Conservation (phyloP, 2,113 vertebrate genomes). For the Hystrix cristata region DNA sequence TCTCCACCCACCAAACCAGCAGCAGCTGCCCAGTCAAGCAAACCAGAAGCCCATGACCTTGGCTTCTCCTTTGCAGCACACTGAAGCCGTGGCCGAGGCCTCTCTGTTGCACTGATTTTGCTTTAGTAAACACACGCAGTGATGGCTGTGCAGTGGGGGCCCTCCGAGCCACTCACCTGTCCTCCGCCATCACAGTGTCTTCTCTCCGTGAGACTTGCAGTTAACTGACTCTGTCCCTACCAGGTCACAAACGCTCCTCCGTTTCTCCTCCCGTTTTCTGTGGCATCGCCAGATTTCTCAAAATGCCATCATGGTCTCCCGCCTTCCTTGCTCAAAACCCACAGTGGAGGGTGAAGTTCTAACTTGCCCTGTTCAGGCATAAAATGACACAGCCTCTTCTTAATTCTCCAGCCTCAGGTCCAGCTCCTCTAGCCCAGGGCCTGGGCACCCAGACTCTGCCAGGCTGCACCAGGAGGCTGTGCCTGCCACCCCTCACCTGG, state of each 20-base stretch:
- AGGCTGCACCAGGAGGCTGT: too few species aligned
- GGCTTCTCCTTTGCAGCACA: background rate
- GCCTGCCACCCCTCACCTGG: background rate
- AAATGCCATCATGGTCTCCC: background rate
- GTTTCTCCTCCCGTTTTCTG: background rate
- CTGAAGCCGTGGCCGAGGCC: background rate
- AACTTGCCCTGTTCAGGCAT: too few species aligned
- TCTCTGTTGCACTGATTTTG: background rate
- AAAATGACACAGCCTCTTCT: background rate
- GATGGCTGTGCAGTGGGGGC: background rate
- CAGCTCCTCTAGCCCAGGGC: rapidly evolving
- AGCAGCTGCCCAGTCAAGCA: background rate
- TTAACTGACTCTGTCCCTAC: background rate
- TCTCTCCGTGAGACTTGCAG: background rate
- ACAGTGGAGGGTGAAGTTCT: background rate
- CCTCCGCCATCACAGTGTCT: background rate
- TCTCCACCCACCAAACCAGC: background rate
- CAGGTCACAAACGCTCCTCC: background rate
- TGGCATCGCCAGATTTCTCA: background rate
- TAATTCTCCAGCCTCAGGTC: background rate
- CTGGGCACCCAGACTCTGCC: background rate
- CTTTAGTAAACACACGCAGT: background rate
- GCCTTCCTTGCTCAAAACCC: background rate
- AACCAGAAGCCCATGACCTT: background rate
- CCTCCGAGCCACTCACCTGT: background rate